Evolutionary conservation across 30 jellyfish, hydroid and myxozoan species (phyloP).

Genomic region (Phacellophora camtschatica): DNA sequence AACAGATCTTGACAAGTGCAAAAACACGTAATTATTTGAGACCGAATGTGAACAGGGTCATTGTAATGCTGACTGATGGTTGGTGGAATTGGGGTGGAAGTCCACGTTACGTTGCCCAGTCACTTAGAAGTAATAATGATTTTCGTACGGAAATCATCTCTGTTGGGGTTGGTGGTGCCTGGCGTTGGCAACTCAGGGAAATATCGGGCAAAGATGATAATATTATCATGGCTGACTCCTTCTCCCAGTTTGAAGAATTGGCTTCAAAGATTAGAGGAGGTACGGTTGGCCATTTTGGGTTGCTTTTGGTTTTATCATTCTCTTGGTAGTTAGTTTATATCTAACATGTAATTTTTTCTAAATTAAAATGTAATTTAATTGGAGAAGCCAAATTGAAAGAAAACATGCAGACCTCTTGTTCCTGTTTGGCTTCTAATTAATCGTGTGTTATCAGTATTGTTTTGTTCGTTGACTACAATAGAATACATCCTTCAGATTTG

Average conservation of each 20-base stretch:
- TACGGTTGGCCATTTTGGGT: not conserved
- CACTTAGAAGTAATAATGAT: slow-evolving; percentile 31
- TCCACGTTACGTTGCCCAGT: slow-evolving; percentile 58
- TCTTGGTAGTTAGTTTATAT: no score
- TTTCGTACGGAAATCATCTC: slow-evolving; percentile 76
- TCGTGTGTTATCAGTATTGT: no score
- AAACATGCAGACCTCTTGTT: no score
- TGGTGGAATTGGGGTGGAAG: slow-evolving; percentile 88
- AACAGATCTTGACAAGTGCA: slow-evolving; percentile 55
- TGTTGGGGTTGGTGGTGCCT: slow-evolving; percentile 83
- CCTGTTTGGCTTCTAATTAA: no score
- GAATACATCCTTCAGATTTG: no score
- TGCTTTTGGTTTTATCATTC: not conserved
- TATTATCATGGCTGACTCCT: slow-evolving; percentile 65
- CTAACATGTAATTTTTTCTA: no score
- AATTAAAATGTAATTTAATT: no score
- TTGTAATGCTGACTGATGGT: slow-evolving; percentile 91
- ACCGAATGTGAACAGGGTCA: slow-evolving; percentile 79
- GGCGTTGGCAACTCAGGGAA: slow-evolving; percentile 32
- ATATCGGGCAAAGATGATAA: slow-evolving; percentile 70
- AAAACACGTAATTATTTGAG: slow-evolving; percentile 29
- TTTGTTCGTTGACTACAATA: no score
- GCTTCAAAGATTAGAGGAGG: slow-evolving; percentile 98
- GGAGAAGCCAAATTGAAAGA: no score
- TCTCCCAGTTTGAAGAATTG: slow-evolving; percentile 75